These are phyloP conservation scores for Trachops cirrhosus DNA, from an alignment of 2,797 vertebrate species.

Conservation along the genomic window DNA sequence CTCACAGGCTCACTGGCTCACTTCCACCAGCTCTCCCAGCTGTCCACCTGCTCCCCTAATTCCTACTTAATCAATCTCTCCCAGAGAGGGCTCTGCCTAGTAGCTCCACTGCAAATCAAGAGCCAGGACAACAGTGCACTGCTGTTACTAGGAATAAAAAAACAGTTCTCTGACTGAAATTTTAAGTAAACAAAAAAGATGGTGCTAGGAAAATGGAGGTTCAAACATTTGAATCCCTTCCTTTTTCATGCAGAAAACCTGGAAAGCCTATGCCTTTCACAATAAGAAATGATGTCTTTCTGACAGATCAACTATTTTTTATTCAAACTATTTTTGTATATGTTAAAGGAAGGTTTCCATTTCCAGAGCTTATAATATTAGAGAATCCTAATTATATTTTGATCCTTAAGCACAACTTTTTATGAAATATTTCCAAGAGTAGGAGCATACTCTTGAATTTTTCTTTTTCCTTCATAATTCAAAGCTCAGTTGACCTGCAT, in stretches of 20 bases:
- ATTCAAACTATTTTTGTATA: background rate
- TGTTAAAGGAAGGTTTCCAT: background rate
- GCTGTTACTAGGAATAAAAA: background rate
- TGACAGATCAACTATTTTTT: background rate
- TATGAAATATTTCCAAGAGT: background rate
- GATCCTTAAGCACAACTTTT: background rate
- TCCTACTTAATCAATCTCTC: background rate
- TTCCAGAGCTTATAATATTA: background rate
- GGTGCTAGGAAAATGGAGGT: background rate
- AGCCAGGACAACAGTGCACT: background rate
- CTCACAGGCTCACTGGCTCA: background rate
- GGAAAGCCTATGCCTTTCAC: background rate
- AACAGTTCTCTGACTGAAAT: background rate
- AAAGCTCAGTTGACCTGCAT: background rate
- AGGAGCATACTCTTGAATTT: background rate
- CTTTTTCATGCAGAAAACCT: background rate
- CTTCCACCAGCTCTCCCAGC: background rate
- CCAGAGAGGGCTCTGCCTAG: background rate
- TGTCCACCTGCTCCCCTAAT: background rate
- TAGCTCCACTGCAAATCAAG: background rate
- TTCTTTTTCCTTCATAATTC: background rate
- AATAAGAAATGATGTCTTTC: conserved; percentile 7
- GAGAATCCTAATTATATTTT: background rate
- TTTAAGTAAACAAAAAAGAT: background rate
- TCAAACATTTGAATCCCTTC: background rate